Conservation (phyloP, 1,140 invertebrate genomes). For the Hyles vespertilio region DNA sequence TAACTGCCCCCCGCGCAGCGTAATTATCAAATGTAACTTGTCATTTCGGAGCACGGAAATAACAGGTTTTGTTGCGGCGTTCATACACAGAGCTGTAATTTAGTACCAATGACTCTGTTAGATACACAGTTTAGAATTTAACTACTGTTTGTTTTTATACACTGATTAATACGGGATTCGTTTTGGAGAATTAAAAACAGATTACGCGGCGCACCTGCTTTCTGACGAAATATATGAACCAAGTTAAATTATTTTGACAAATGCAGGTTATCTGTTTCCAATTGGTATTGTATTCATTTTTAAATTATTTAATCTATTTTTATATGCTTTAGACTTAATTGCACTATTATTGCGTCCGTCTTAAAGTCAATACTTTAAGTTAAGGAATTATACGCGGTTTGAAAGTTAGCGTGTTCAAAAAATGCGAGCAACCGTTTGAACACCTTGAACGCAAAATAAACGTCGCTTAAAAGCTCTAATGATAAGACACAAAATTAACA, state of each 20-base stretch:
- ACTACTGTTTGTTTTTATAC: slow-evolving; percentile 5
- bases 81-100: slow-evolving; percentile 16
- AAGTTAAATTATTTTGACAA: too few species aligned
- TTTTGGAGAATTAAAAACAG: too few species aligned
- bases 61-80: slow-evolving; percentile 34
- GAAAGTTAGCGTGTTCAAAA: slow-evolving; percentile 27
- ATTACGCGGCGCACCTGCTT: too few species aligned
- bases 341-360: too few species aligned
- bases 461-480: slow-evolving; percentile 17
- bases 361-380: too few species aligned
- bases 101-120: neutral
- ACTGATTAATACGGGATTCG: too few species aligned
- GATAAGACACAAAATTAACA: slow-evolving; percentile 16
- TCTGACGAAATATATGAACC: too few species aligned
- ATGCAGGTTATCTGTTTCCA: too few species aligned
- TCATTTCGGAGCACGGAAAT: slow-evolving; percentile 50
- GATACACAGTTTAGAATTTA: neutral
- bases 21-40: slow-evolving; percentile 50
- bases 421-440: slow-evolving; percentile 21
- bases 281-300: too few species aligned
- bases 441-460: slow-evolving; percentile 21
- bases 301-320: too few species aligned
- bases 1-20: slow-evolving; percentile 28
- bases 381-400: slow-evolving; percentile 1
- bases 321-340: too few species aligned